Evolutionary conservation across 64 coral and sea anemone genomes (phyloP).

Genomic region (Pachyseris speciosa): DNA sequence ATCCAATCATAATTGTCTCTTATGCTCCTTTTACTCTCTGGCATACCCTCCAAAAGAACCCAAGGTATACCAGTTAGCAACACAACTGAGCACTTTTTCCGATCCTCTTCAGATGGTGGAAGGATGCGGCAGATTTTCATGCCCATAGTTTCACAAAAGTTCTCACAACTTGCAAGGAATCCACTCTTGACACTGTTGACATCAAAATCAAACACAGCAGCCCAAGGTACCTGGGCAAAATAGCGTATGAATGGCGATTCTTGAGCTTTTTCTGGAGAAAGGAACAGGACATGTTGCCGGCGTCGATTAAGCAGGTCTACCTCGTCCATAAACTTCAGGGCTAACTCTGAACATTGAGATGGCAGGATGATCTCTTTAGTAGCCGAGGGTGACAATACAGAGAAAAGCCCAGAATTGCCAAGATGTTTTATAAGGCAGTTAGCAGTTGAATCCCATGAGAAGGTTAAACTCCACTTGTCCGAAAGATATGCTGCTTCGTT

Average conservation of each 20-base stretch:
- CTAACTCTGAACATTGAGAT: neutral
- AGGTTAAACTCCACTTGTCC: constrained; percentile 44
- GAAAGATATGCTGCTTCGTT: constrained; percentile 3
- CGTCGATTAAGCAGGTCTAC: constrained; percentile 50
- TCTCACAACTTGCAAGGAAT: constrained; percentile 46
- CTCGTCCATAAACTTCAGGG: constrained; percentile 14
- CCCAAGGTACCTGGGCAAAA: constrained; percentile 66
- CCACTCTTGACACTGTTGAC: constrained; percentile 25
- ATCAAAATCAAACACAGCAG: constrained; percentile 81
- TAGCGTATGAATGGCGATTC: constrained; percentile 7
- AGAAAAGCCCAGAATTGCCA: constrained; percentile 24
- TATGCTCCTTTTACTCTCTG: constrained; percentile 40
- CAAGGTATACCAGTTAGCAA: constrained; percentile 76
- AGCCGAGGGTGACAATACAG: neutral
- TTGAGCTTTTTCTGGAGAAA: constrained; percentile 53
- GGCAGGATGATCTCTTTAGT: neutral
- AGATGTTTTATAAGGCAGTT: neutral
- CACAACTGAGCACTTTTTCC: constrained; percentile 5
- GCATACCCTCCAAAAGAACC: constrained; percentile 75
- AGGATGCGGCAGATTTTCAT: constrained; percentile 69
- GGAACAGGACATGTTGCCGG: constrained; percentile 58
- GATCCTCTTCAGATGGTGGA: constrained; percentile 39
- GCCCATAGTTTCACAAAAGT: constrained; percentile 35
- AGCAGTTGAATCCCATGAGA: constrained; percentile 55
- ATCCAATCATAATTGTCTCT: constrained; percentile 53